Percentiles rank a stretch among this genome's conserved stretches.
phyloP scores from a whole-genome alignment of 2,888 invertebrate genomes.

The Tethea ocularis region DNA sequence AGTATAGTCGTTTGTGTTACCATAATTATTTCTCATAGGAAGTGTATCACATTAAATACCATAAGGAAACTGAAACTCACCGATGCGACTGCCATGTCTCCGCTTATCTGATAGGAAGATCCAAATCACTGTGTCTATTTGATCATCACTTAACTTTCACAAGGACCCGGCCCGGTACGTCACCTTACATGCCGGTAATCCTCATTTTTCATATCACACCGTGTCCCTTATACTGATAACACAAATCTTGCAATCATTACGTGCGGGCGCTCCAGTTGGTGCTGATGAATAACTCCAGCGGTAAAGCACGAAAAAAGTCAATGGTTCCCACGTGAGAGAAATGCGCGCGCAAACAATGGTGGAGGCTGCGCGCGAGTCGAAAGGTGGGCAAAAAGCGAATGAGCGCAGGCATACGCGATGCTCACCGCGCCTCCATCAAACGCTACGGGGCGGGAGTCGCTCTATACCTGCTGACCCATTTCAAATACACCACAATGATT shows the following conservation, averaged over 20 bases:
- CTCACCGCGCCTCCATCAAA: conserved; percentile 36
- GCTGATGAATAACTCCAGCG: conserved; percentile 56
- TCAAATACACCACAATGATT: conserved; percentile 49
- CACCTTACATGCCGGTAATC: conserved; percentile 61
- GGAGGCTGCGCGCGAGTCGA: conserved; percentile 80
- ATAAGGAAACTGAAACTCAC: conserved; percentile 47
- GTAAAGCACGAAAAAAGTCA: conserved; percentile 72
- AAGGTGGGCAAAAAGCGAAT: conserved; percentile 83
- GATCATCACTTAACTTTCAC: conserved; percentile 77
- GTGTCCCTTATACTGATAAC: conserved; percentile 36
- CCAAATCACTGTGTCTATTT: conserved; percentile 65
- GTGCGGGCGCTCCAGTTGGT: conserved; percentile 57
- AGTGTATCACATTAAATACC: conserved; percentile 8
- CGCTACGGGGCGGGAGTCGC: conserved; percentile 22
- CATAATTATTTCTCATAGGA: background rate
- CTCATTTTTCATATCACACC: conserved; percentile 59
- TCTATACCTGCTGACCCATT: conserved; percentile 79
- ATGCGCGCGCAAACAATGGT: conserved; percentile 71
- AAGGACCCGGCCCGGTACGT: conserved; percentile 41
- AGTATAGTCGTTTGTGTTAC: too few relatives aligned
- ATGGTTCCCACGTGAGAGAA: conserved; percentile 80
- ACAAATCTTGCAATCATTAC: conserved; percentile 52
- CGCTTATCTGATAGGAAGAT: conserved; percentile 58
- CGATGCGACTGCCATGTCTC: conserved; percentile 67
- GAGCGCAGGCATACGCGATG: conserved; percentile 54